Evolutionary conservation across 2,888 invertebrate genomes (phyloP).

Genomic region (Anoplius nigerrimus): DNA sequence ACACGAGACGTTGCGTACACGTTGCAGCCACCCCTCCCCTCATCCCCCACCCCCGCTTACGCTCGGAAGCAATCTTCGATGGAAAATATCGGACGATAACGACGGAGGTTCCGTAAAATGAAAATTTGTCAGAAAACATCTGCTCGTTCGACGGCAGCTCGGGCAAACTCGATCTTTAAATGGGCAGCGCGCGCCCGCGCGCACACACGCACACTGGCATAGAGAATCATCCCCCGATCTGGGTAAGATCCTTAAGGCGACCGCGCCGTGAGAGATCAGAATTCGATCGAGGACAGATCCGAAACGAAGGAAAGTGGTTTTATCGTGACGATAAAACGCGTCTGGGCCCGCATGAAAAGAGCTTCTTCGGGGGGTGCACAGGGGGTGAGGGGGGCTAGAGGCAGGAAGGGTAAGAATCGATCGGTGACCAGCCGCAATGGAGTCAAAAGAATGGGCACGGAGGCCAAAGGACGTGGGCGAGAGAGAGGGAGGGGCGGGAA

Average conservation of each 20-base stretch:
- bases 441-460: slow-evolving; percentile 16
- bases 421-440: slow-evolving; percentile 43
- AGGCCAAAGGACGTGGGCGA: slow-evolving; percentile 24
- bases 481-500: slow-evolving; percentile 29
- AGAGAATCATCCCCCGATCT: too few relatives aligned
- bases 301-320: neutral
- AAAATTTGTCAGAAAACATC: neutral
- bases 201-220: too few relatives aligned
- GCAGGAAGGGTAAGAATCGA: slow-evolving; percentile 18
- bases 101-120: neutral
- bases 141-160: too few relatives aligned
- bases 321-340: slow-evolving; percentile 3
- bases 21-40: too few relatives aligned
- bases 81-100: neutral
- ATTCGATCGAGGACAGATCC: neutral
- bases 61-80: neutral
- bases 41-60: neutral
- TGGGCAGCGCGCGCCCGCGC: too few relatives aligned
- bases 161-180: too few relatives aligned
- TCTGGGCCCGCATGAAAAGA: neutral
- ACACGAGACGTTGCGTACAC: too few relatives aligned
- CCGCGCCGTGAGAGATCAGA: slow-evolving; percentile 13
- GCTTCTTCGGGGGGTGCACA: neutral
- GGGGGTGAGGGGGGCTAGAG: too few relatives aligned
- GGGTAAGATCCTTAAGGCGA: too few relatives aligned